Evolutionary conservation across 1,140 invertebrate genomes (phyloP), one percentile per base, ranked within the genome.

Genomic region (Lucilia sericata): DNA sequence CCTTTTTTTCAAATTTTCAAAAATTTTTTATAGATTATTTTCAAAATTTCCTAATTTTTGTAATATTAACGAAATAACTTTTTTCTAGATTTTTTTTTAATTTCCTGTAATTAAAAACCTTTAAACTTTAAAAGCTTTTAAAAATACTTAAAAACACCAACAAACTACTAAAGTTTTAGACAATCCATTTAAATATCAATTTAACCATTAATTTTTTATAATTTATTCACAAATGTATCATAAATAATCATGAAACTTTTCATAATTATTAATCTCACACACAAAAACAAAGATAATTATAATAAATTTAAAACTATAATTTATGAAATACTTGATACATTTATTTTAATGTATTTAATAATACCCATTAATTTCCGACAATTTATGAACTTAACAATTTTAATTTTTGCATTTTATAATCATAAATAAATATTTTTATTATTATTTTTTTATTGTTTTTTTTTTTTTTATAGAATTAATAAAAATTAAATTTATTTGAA

Each of bases 381-480:
- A 60, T 60, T 60, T 60, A 60, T 60, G 55, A 5, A 60, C 55
- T 60, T 17, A 60, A 60, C n/a, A n/a, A n/a, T 60, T n/a, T n/a
- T 17, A 60, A n/a, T n/a, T 60, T 60, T 60, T 60, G 55, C 55
- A 60, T 60, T 60, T 60, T 60, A n/a, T 60, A 60, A 60, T 60
- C 55, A 60, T 60, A 60, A 60, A 60, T 60, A 60, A 60, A 60
- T n/a, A 60, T 60, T n/a, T n/a, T n/a, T 42, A 4, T 5, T 60
- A 17, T 60, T 3, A 60, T 60, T 60, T 17, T 60, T n/a, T n/a
- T 60, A n/a, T 3, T n/a, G n/a, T n/a, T n/a, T 3, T 7, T 42
- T 42, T n/a, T 60, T 60, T n/a, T 60, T 60, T 7, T 60, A 14
- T 60, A n/a, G 55, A 60, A 60, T 60, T 60, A 17, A 60, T 60